These are phyloP conservation scores for Perizoma flavofasciatum DNA, from an alignment of 2,888 invertebrate species.

Conservation along the genomic window DNA sequence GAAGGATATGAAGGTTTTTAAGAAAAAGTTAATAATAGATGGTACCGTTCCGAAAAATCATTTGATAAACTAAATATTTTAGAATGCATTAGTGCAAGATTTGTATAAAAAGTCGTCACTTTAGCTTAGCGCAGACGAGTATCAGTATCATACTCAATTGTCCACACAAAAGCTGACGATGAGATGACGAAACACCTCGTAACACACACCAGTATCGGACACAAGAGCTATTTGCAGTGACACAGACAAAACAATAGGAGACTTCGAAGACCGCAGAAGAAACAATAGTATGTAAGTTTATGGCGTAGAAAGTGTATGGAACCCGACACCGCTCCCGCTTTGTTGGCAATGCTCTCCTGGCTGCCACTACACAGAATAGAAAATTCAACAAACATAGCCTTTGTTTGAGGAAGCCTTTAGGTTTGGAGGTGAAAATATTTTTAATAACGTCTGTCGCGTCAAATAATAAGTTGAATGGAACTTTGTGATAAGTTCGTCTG, in stretches of 20 bases:
- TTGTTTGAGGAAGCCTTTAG: constrained; percentile 38
- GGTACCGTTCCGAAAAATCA: too few relatives aligned
- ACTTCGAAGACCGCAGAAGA: constrained; percentile 6
- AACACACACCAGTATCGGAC: constrained; percentile 34
- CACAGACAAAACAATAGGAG: constrained; percentile 13
- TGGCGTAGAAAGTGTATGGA: constrained; percentile 36
- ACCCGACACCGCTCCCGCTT: constrained; percentile 61
- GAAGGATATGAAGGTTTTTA: too few relatives aligned
- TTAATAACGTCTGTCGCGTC: constrained; percentile 33
- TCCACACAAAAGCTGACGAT: constrained; percentile 12
- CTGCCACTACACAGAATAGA: constrained; percentile 45
- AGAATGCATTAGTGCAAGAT: too few relatives aligned
- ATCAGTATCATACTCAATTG: constrained; percentile 15
- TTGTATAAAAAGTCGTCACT: too few relatives aligned
- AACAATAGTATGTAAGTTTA: constrained; percentile 18
- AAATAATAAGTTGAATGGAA: constrained; percentile 11
- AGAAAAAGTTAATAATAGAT: too few relatives aligned
- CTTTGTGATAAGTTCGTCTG: too few relatives aligned
- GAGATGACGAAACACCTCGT: constrained; percentile 18
- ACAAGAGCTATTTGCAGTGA: constrained; percentile 27
- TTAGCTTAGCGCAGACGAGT: too few relatives aligned
- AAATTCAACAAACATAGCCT: constrained; percentile 40
- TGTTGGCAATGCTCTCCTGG: constrained; percentile 67
- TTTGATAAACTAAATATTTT: too few relatives aligned
- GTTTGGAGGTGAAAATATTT: constrained; percentile 39